Evolutionary conservation across 1,140 invertebrate species (phyloP).

Genomic region (Galendromus occidentalis): DNA sequence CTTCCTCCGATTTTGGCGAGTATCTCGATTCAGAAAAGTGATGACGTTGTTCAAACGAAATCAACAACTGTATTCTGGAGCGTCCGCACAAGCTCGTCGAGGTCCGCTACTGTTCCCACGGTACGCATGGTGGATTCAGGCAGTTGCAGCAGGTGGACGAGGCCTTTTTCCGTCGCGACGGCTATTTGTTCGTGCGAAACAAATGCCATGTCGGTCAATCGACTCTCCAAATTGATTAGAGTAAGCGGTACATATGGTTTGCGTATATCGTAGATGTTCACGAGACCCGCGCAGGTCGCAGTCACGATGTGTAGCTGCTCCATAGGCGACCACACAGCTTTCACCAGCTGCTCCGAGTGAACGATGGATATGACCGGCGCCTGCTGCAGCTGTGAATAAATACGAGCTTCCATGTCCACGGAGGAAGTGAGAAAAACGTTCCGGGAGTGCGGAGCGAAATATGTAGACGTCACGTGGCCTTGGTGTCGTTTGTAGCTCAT

Average conservation of each 20-base stretch:
- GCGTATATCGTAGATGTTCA: not conserved
- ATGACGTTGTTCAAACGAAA: no score
- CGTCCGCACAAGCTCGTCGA: not conserved
- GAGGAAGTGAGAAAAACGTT: not conserved
- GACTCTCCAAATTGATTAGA: not conserved
- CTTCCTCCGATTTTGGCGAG: no score
- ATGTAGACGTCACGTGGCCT: not conserved
- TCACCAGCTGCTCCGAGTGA: not conserved
- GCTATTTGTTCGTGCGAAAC: not conserved
- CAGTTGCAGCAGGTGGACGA: not conserved
- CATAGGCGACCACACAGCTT: not conserved
- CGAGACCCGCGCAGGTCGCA: not conserved
- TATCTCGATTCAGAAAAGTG: no score
- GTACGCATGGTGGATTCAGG: not conserved
- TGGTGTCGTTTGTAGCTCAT: slow-evolving; percentile 5
- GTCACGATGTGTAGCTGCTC: not conserved
- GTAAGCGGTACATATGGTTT: not conserved
- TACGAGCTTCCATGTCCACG: not conserved
- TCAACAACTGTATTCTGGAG: not conserved
- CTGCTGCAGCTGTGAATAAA: not conserved
- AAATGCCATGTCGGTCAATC: not conserved
- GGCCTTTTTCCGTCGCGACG: not conserved
- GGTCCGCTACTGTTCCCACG: not conserved
- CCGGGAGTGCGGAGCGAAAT: not conserved
- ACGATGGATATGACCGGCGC: not conserved